Evolutionary conservation across 2,888 invertebrate species (phyloP).

Genomic region (Agrotis exclamationis): DNA sequence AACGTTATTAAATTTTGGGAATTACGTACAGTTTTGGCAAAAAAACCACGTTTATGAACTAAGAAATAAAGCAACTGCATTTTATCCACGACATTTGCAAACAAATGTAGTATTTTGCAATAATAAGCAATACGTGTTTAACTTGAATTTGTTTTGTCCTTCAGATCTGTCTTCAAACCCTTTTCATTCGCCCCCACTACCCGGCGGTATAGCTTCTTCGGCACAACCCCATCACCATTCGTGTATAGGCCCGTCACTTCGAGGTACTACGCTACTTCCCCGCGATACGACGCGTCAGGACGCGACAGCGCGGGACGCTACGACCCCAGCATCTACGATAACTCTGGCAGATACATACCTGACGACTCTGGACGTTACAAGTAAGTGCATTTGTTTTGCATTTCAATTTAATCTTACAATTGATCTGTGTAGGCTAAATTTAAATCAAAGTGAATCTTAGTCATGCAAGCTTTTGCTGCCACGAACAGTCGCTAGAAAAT

Average conservation of each 20-base stretch:
- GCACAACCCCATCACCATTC: constrained; percentile 37
- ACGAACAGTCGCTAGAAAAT: background rate
- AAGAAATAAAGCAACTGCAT: background rate
- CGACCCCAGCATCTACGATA: constrained; percentile 68
- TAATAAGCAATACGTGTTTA: constrained; percentile 1
- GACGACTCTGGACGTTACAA: constrained; percentile 82
- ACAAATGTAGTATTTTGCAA: background rate
- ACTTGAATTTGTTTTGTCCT: constrained; percentile 8
- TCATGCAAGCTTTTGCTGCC: background rate
- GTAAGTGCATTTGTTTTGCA: constrained; percentile 69
- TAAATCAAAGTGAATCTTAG: background rate
- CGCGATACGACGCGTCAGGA: constrained; percentile 61
- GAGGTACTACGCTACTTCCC: constrained; percentile 48
- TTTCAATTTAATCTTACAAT: constrained; percentile 15
- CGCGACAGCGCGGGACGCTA: constrained; percentile 64
- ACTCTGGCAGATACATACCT: constrained; percentile 74
- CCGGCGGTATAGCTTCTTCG: constrained; percentile 35
- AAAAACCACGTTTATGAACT: constrained; percentile 7
- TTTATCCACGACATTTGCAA: constrained; percentile 12
- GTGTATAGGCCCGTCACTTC: constrained; percentile 60
- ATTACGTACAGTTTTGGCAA: background rate
- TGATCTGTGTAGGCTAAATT: background rate
- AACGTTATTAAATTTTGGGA: background rate
- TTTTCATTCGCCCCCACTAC: constrained; percentile 45
- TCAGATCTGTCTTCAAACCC: constrained; percentile 36